Evolutionary conservation across 2,888 invertebrate species (phyloP), one percentile per base, ranked within the genome.

Genomic region (Cosmopolites sordidus): DNA sequence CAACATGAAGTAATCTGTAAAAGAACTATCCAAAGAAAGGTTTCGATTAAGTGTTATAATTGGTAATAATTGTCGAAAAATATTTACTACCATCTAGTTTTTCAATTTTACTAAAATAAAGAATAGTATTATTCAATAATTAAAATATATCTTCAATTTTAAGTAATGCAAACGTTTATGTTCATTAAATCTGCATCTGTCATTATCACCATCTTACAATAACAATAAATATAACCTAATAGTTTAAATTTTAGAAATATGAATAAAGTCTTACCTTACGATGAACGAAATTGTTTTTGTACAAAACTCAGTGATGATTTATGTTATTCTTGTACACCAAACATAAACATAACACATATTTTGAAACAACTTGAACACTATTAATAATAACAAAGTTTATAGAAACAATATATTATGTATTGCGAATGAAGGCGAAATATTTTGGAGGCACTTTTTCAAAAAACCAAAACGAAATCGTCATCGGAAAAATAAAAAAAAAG

Each of bases 261-360:
- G 43, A 51, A 27, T 5, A 38, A 16, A 38, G 8, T 12, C 60
- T 61, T 52, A 62, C 63, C 61, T 60, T 60, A 58, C 56, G 59
- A 55, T 53, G 52, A 51, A 8, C n/a, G 14, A 38, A 27, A 55
- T 52, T 42, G 58, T 58, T 56, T 54, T 54, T 56, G 48, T 58
- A 59, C 60, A 63, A 64, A 63, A 64, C 63, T 63, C 64, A 48
- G 22, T 22, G 27, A 45, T 29, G 5, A 63, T 54, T 22, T 16
- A 45, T 63, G 64, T 65, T 66, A 65, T 64, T 66, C 63, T 64
- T 58, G 61, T 63, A 62, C 58, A 60, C 62, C 66, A 65, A 66
- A 67, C 64, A 66, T 66, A 69, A 69, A 67, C 68, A 67, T 64
- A 65, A 65, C 66, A 66, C 67, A 69, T 69, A 66, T 62, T 67